Base-by-base conservation (phyloP, 2,888 invertebrate genomes). In the Melanostoma scalare region DNA sequence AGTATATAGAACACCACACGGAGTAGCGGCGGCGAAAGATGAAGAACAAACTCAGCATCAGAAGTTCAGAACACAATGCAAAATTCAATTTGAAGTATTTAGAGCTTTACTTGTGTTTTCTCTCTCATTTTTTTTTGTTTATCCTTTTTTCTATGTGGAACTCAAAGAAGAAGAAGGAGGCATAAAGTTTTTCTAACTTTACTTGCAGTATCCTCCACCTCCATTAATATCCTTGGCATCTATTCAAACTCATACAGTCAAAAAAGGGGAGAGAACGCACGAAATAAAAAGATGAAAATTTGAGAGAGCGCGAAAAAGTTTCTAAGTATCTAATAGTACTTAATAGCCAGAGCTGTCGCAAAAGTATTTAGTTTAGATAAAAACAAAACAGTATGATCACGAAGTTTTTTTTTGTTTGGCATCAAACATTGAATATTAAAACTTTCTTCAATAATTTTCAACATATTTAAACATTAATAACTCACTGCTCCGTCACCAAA, bases 71-170 rank as follows among this genome's bases (percentile, higher is more conserved):
- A 58, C 31, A 79, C 79, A 84, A 84, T 79, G 60, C 79, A 48
- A 79, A 75, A 84, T 84, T 79, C 69, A 75, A 84, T 84, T 84
- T 84, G 71, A 65, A 79, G 74, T 79, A 60, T 75, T 65, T 44
- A 79, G 79, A 84, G 84, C 79, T 84, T 84, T 79, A 53, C 33
- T 55, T 38, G 35, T 50, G 46, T 33, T 42, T 63, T 38, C 50
- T 42, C 1, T n/a, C 36, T 36, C 10, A 8, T 50, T 73, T 50
- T 40, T 50, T 55, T 36, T 33, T n/a, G n/a, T 73, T 55, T 55
- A 71, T 65, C 60, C 46, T 78, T 69, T 72, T 84, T 84, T 84
- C 84, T 79, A 84, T 84, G 84, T 84, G 74, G 84, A 84, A 71
- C 40, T 30, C 10, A 10, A 53, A 33, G 40, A 65, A 58, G 67